phyloP scores from a whole-genome alignment of 1,140 invertebrate genomes.

The Pinna nobilis region DNA sequence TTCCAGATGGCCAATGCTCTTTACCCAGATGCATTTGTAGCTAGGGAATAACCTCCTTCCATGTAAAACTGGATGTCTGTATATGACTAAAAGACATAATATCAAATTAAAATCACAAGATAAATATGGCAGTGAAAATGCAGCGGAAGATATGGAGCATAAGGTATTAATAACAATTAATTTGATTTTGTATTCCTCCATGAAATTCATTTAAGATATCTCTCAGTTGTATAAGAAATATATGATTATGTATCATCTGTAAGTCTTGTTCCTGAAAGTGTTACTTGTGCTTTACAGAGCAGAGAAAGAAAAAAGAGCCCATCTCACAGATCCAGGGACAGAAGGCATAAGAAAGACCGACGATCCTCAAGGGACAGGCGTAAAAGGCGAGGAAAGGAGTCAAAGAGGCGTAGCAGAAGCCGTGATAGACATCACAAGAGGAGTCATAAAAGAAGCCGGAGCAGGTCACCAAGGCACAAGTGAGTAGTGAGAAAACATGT shows the following conservation, averaged over 20 bases:
- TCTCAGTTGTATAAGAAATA: no score
- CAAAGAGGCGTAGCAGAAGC: not conserved
- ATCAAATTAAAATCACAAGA: no score
- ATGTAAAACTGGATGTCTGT: no score
- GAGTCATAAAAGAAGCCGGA: no score
- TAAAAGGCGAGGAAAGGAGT: not conserved
- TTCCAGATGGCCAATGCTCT: no score
- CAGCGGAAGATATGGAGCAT: not conserved
- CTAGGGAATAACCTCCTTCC: no score
- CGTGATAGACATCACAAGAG: not conserved
- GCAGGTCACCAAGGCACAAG: no score
- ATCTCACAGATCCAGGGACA: not conserved
- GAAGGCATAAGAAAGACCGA: not conserved
- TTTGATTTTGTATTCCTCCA: not conserved
- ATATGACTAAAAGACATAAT: no score
- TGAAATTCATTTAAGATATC: no score
- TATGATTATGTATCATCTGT: not conserved
- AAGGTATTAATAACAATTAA: not conserved
- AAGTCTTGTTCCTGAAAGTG: not conserved
- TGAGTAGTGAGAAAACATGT: no score
- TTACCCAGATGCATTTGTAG: no score
- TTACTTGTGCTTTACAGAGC: not conserved
- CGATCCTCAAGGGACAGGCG: not conserved
- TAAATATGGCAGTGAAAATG: not conserved
- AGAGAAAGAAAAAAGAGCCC: not conserved